phyloP scores from a whole-genome alignment of 2,113 vertebrate species.

The Zootoca vivipara region DNA sequence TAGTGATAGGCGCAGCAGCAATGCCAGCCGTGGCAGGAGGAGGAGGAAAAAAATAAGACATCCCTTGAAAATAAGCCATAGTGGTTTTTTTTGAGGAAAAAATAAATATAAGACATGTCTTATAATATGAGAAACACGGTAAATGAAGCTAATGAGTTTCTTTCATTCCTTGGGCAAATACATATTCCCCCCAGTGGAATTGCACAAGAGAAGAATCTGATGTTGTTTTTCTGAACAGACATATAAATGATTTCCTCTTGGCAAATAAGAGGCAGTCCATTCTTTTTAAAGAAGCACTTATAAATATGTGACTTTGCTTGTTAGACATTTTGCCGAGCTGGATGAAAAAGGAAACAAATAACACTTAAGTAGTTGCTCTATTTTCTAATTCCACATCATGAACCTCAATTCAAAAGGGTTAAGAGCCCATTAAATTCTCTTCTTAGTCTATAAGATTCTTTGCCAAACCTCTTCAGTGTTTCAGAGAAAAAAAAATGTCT shows the following conservation, averaged over 20 bases:
- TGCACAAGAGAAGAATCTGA: background rate
- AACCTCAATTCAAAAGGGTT: slow-evolving; percentile 61
- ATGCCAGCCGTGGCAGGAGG: too few relatives aligned
- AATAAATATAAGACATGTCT: too few relatives aligned
- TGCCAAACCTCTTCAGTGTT: slow-evolving; percentile 41
- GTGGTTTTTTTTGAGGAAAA: too few relatives aligned
- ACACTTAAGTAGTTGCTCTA: slow-evolving; percentile 51
- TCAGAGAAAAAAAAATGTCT: slow-evolving; percentile 50
- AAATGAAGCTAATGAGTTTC: background rate
- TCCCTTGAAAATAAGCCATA: too few relatives aligned
- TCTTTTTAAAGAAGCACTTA: slow-evolving; percentile 36
- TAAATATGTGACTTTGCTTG: slow-evolving; percentile 22
- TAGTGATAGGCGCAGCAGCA: too few relatives aligned
- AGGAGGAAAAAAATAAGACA: too few relatives aligned
- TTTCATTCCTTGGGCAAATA: background rate
- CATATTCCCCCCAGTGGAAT: background rate
- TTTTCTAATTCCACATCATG: slow-evolving; percentile 45
- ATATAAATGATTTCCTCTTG: slow-evolving; percentile 5
- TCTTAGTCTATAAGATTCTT: slow-evolving; percentile 60
- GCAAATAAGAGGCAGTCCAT: slow-evolving; percentile 37
- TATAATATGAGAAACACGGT: too few relatives aligned
- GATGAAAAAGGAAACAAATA: slow-evolving; percentile 50
- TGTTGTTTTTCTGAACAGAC: background rate
- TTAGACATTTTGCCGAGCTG: slow-evolving; percentile 49
- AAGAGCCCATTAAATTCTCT: slow-evolving; percentile 63